A percentile compares a stretch with the other conserved stretches of the same genome.
Evolutionary conservation across 2,797 vertebrate species (phyloP).

Genomic region (Myotis findleyi): DNA sequence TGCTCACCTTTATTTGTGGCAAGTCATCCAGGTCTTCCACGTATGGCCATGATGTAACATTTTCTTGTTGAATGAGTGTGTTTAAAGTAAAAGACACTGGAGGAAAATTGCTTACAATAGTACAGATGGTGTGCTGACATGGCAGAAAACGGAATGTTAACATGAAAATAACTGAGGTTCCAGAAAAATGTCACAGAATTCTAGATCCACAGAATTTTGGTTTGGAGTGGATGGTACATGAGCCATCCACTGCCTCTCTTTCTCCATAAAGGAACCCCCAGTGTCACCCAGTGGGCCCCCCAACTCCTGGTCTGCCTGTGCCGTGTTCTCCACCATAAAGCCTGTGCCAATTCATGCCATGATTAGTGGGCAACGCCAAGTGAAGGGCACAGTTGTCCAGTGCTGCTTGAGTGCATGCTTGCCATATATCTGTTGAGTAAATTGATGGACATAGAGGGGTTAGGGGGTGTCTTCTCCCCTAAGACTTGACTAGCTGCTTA

Average conservation of each 20-base stretch:
- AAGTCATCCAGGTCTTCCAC: not conserved
- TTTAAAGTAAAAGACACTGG: not conserved
- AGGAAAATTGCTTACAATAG: not conserved
- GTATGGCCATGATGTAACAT: not conserved
- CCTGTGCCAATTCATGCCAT: not conserved
- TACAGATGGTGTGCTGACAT: not conserved
- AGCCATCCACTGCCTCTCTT: not conserved
- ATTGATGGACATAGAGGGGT: not conserved
- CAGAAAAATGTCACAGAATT: not conserved
- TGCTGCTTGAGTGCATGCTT: not conserved
- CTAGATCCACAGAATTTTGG: not conserved
- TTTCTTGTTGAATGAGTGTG: not conserved
- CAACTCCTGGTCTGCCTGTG: too few species aligned
- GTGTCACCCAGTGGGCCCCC: not conserved
- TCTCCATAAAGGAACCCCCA: not conserved
- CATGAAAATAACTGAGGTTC: not conserved
- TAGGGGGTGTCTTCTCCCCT: not conserved
- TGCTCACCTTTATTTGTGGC: not conserved
- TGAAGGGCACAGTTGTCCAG: not conserved
- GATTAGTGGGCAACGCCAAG: not conserved
- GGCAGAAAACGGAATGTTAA: not conserved
- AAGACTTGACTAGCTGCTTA: not conserved
- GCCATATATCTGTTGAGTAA: not conserved
- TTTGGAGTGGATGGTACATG: rapidly evolving
- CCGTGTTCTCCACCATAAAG: not conserved